Percentiles rank a stretch among this genome's conserved stretches.
These are phyloP conservation scores for Proteles cristata DNA, from an alignment of 2,113 vertebrate genomes.

Conservation along the genomic window DNA sequence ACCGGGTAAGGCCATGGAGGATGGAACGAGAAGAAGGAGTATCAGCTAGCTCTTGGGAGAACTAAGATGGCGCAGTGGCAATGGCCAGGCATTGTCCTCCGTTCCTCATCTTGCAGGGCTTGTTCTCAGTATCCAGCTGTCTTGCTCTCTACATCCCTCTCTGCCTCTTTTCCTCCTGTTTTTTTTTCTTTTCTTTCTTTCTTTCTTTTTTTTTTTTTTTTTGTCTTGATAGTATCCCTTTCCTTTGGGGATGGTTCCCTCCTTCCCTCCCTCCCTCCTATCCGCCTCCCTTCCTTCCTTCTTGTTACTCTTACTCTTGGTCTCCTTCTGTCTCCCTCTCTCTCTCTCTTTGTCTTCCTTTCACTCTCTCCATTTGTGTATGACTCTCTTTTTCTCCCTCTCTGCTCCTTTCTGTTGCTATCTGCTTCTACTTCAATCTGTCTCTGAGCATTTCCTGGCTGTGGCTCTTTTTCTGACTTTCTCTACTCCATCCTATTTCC, in stretches of 20 bases:
- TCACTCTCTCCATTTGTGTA: not conserved
- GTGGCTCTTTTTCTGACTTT: not conserved
- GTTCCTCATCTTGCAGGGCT: accelerated
- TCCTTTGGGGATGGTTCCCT: not conserved
- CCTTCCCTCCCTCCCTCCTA: no score
- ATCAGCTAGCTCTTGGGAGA: not conserved
- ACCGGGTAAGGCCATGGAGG: not conserved
- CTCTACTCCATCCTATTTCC: not conserved
- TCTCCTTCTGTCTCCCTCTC: not conserved
- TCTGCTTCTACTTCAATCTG: not conserved
- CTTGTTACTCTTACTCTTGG: not conserved
- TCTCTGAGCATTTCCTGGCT: not conserved
- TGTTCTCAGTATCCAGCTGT: accelerated
- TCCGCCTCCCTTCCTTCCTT: not conserved
- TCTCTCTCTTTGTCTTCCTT: not conserved
- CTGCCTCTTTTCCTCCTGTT: not conserved
- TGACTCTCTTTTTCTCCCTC: not conserved
- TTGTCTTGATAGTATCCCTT: not conserved
- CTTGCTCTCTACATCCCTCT: accelerated
- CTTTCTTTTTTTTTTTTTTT: not conserved
- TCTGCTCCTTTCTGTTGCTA: not conserved
- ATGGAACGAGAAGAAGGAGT: not conserved
- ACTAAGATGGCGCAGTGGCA: not conserved
- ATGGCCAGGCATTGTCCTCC: not conserved
- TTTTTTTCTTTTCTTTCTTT: not conserved